Conservation (phyloP, 1,140 invertebrate species). For the Coptotermes formosanus region DNA sequence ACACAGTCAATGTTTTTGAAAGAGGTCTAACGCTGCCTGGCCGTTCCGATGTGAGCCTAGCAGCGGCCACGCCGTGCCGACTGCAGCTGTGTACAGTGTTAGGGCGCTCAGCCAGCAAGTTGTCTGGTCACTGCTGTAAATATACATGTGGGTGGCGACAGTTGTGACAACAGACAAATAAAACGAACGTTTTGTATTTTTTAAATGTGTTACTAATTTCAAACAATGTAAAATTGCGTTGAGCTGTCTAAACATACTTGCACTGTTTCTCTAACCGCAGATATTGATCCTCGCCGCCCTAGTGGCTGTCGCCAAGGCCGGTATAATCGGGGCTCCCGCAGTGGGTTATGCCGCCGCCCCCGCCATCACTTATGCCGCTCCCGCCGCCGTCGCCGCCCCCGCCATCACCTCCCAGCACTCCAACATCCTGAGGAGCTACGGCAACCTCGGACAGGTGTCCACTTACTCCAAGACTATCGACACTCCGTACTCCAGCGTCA, state of each 20-base stretch:
- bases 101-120: too few species aligned
- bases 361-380: slow-evolving; percentile 17
- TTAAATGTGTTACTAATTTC: too few species aligned
- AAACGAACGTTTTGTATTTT: too few species aligned
- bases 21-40: too few species aligned
- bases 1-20: too few species aligned
- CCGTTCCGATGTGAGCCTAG: too few species aligned
- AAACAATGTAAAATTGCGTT: too few species aligned
- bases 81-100: too few species aligned
- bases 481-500: slow-evolving; percentile 39
- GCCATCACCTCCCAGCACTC: slow-evolving; percentile 34
- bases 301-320: slow-evolving; percentile 36
- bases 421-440: slow-evolving; percentile 37
- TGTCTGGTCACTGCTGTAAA: too few species aligned
- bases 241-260: neutral
- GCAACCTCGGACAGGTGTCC: slow-evolving; percentile 36
- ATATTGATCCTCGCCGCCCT: slow-evolving; percentile 35
- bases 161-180: too few species aligned
- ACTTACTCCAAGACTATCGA: slow-evolving; percentile 39
- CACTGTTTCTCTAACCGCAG: slow-evolving; percentile 22
- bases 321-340: slow-evolving; percentile 32
- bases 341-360: slow-evolving; percentile 26
- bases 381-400: slow-evolving; percentile 29
- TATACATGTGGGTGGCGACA: too few species aligned
- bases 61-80: too few species aligned